Evolutionary conservation across 2,888 invertebrate species (phyloP).

Genomic region (Frankliniella intonsa): DNA sequence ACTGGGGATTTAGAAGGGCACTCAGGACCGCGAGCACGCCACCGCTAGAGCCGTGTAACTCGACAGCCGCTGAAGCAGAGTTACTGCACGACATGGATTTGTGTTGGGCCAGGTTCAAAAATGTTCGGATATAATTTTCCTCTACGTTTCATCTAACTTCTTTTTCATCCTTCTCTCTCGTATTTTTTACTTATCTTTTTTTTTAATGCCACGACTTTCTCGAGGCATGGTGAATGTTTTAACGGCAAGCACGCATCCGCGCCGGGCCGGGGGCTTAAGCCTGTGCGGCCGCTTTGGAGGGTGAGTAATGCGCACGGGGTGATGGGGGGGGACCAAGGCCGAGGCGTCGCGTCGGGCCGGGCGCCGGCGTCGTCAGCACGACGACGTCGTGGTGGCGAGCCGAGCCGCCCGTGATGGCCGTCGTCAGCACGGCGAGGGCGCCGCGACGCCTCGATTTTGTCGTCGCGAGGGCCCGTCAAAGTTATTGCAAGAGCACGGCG

Average conservation of each 20-base stretch:
- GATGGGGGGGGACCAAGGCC: background rate
- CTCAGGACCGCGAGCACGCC: background rate
- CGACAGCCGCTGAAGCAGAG: background rate
- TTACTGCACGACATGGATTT: background rate
- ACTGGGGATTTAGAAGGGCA: background rate
- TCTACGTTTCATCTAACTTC: too few species aligned
- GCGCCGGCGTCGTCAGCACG: too few species aligned
- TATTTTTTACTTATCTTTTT: too few species aligned
- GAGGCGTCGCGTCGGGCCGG: too few species aligned
- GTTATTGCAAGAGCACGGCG: too few species aligned
- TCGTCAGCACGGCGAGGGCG: too few species aligned
- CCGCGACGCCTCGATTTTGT: too few species aligned
- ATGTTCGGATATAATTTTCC: background rate
- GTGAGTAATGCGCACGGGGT: too few species aligned
- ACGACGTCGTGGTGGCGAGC: too few species aligned
- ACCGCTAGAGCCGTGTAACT: background rate
- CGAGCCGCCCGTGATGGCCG: too few species aligned
- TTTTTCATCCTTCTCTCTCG: too few species aligned
- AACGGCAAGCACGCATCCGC: background rate
- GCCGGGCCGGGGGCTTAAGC: background rate
- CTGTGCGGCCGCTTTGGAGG: background rate
- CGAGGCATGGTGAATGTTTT: background rate
- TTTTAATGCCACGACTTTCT: background rate
- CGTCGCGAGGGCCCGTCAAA: too few species aligned
- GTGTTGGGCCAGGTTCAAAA: conserved; percentile 6